Evolutionary conservation across 2,113 vertebrate species (phyloP), one percentile per base, ranked within the genome.

Genomic region (Trochalopteron elliotii): DNA sequence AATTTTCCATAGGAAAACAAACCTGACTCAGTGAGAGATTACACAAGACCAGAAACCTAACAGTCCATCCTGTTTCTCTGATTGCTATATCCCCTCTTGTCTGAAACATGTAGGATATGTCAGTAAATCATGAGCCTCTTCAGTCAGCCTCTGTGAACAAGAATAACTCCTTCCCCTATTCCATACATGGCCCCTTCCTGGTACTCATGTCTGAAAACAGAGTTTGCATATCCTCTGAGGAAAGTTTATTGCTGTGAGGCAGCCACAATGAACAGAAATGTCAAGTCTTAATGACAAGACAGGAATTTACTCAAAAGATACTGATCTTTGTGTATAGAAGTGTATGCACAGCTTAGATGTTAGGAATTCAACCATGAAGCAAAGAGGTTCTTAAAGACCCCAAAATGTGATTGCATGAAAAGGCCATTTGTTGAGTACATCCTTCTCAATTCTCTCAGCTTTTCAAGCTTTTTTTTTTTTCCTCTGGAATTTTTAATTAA

Each of bases 221-320:
- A 81, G 94, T 93, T 94, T 90, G 69, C 87, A 49, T 84, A 80
- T 94, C 93, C 95, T 94, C 78, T 49, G 78, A 94, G 94, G 81
- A 76, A 94, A 83, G 86, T 92, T 97, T 93, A 89, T 90, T 94
- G 94, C 95, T 84, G 71, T 5, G 59, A 95, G 80, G 61, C 80
- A 78, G 77, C 68, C 83, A 81, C 68, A 77, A 84, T 84, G 93
- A 91, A 90, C 86, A 86, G 81, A 96, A 96, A 96, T 96, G 95
- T 95, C 95, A 96, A 88, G 55, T 50, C 94, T 84, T 95, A 96
- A 97, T 95, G 96, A 95, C 81, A 95, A 94, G 83, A 92, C 96
- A 87, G 77, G 81, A 90, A 84, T 96, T 97, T 90, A 94, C 71
- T 88, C 67, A 76, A 82, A 95, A 92, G 94, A 90, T 91, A 86